Evolutionary conservation across 2,113 vertebrate genomes (phyloP).

Genomic region (Eira barbara): DNA sequence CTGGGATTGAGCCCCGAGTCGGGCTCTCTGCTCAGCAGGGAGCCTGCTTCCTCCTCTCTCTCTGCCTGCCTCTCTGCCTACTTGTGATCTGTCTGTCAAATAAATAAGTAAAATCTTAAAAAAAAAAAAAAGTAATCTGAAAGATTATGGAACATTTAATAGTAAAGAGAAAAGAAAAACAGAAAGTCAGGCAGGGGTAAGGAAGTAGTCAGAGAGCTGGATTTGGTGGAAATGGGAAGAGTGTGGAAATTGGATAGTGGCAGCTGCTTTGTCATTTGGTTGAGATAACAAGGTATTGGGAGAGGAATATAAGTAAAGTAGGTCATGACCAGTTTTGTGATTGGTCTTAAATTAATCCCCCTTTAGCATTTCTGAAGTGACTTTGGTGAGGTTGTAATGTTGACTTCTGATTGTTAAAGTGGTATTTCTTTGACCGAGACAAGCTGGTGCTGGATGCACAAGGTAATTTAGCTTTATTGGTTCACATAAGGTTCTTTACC

Average conservation of each 20-base stretch:
- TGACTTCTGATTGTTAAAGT: neutral
- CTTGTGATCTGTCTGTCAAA: too few relatives aligned
- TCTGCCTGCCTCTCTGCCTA: too few relatives aligned
- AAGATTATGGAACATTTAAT: neutral
- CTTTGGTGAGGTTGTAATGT: neutral
- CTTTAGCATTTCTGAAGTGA: neutral
- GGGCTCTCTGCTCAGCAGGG: too few relatives aligned
- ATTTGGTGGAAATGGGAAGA: neutral
- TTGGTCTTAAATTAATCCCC: neutral
- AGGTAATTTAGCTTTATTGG: neutral
- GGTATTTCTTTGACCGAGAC: slow-evolving; percentile 22
- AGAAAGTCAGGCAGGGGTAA: neutral
- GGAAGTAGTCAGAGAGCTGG: too few relatives aligned
- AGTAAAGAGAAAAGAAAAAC: neutral
- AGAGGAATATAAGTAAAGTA: neutral
- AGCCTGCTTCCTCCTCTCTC: too few relatives aligned
- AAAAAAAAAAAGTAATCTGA: neutral
- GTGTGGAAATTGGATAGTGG: neutral
- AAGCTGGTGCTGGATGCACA: neutral
- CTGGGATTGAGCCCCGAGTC: too few relatives aligned
- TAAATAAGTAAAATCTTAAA: too few relatives aligned
- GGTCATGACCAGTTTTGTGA: neutral
- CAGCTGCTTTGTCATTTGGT: neutral
- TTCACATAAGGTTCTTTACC: neutral
- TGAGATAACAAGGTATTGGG: neutral